Evolutionary conservation across 2,888 invertebrate genomes (phyloP).

Genomic region (Ornithoptera priamus): DNA sequence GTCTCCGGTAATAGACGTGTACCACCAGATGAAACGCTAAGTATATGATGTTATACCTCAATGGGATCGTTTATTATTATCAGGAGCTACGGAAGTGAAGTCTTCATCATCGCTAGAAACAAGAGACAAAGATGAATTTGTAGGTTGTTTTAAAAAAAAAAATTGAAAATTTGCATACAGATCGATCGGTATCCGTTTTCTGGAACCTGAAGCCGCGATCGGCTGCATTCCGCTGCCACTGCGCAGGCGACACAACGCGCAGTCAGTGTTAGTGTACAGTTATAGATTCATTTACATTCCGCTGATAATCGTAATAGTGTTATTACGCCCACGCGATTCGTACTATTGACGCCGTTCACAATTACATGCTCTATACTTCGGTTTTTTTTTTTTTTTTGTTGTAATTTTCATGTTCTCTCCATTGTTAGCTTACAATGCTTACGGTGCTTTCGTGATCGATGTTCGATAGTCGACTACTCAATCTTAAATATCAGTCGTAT

Average conservation of each 20-base stretch:
- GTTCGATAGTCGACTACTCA: neutral
- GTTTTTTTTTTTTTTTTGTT: conserved; percentile 10
- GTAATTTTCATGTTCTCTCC: conserved; percentile 5
- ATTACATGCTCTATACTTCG: conserved; percentile 17
- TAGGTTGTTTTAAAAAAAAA: conserved; percentile 5
- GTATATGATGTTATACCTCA: too few relatives aligned
- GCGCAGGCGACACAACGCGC: conserved; percentile 2
- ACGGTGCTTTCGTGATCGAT: conserved; percentile 1
- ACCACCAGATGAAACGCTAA: too few relatives aligned
- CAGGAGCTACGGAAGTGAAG: conserved; percentile 6
- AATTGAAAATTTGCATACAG: conserved; percentile 13
- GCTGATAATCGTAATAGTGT: conserved; percentile 41
- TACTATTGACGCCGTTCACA: conserved; percentile 20
- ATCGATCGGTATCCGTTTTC: neutral
- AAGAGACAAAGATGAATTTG: conserved; percentile 4
- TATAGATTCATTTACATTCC: conserved; percentile 37
- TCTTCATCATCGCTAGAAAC: neutral
- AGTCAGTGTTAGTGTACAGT: conserved; percentile 30
- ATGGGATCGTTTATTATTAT: too few relatives aligned
- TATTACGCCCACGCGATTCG: conserved; percentile 38
- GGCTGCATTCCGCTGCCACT: neutral
- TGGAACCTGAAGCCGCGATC: neutral
- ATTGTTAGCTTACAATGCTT: conserved; percentile 11
- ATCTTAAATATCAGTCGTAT: neutral
- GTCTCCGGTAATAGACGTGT: too few relatives aligned